phyloP scores from a whole-genome alignment of 2,888 invertebrate species.

The Muschampia plurimacula region DNA sequence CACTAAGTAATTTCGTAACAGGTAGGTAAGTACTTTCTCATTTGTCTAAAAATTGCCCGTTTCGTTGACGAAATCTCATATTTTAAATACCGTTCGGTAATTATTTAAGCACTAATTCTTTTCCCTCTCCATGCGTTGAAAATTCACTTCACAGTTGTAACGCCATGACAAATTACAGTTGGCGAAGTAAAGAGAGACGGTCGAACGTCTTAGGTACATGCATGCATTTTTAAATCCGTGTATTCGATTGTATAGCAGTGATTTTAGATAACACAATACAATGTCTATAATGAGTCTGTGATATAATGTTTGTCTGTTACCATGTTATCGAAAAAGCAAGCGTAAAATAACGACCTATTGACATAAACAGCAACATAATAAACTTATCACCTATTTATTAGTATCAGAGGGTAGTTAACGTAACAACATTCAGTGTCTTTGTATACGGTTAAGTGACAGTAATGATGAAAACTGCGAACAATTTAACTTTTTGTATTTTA shows the following conservation, averaged over 20 bases:
- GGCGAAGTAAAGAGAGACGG: neutral
- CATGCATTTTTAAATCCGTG: neutral
- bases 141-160: neutral
- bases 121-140: neutral
- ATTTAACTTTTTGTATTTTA: neutral
- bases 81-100: neutral
- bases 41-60: no score
- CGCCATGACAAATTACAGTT: neutral
- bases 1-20: no score
- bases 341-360: slow-evolving; percentile 53
- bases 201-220: no score
- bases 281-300: slow-evolving; percentile 15
- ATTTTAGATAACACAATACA: slow-evolving; percentile 12
- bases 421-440: neutral
- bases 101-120: neutral
- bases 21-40: no score
- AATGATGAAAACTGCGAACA: no score
- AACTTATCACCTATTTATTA: slow-evolving; percentile 31
- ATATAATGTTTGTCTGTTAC: slow-evolving; percentile 17
- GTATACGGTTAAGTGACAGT: slow-evolving; percentile 15
- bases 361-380: slow-evolving; percentile 40
- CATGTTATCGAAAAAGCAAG: slow-evolving; percentile 38
- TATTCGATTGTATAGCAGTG: neutral
- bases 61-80: no score
- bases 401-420: slow-evolving; percentile 38